Base-by-base conservation (phyloP, 2,113 vertebrate species). In the Megaleporinus macrocephalus region DNA sequence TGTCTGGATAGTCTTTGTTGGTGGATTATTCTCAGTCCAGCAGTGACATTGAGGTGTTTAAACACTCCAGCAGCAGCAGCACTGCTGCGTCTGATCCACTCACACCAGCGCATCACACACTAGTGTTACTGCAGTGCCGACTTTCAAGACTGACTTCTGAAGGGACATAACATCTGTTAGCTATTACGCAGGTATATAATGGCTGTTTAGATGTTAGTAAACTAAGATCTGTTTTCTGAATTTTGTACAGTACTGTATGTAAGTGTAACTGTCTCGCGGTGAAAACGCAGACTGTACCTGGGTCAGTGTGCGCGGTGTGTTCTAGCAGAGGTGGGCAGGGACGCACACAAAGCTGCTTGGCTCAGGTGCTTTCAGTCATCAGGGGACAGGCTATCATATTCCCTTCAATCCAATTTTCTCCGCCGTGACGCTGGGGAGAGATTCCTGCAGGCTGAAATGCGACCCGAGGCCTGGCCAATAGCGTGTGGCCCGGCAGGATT, bases 381-480 rank as follows among this genome's bases (percentile, higher is more conserved):
- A 87, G 88, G 85, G 88, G 80, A 74, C 78, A 76, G 81, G 57
- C 73, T 83, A 89, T 87, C 87, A 91, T 77, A 89, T 89, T 81
- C 83, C 88, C 73, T 76, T 66, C 83, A 76, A 86, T 91, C 91
- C 88, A 88, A 88, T 92, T 92, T 86, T 91, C 87, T 91, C 91
- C 87, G 81, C 83, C 70, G 85, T 51, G 36, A 41, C 73, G 63
- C 83, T 15, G 10, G 30, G 75, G 81, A 88, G 81, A 85, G 78
- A 83, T 74, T 49, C 73, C 85, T 79, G 78, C 76, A 71, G 76
- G 85, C 26, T 15, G 33, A 30, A 26, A 76, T 82, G 75, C 49
- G 15, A 57, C 15, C 26, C 16, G 18, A 30, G 11, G 29, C 18
- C 27, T 33, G 51, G 49, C 65, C 65, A 69, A 36, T 69, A 15